Evolutionary conservation across 2,888 invertebrate genomes (phyloP).

Genomic region (Choristoneura rosaceana): DNA sequence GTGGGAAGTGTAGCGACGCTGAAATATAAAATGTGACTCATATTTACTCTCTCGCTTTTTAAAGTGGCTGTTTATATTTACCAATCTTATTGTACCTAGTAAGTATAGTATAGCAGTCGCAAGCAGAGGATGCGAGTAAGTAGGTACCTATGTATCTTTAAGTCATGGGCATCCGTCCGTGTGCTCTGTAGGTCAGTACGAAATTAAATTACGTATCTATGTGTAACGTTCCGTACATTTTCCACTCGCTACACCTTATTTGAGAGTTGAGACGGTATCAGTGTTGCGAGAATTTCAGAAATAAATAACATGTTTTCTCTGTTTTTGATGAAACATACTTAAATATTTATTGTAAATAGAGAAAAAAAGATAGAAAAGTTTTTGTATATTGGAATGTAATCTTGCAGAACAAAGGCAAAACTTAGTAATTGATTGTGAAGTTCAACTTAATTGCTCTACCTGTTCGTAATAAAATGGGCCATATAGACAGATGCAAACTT

Average conservation of each 20-base stretch:
- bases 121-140: neutral
- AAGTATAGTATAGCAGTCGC: neutral
- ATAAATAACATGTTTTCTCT: conserved; percentile 8
- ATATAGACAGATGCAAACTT: too few relatives aligned
- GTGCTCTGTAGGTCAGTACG: conserved; percentile 52
- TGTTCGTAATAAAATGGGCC: too few relatives aligned
- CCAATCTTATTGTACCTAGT: neutral
- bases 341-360: neutral
- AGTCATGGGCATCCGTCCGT: conserved; percentile 5
- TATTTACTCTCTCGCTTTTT: neutral
- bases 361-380: neutral
- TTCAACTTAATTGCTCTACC: too few relatives aligned
- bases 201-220: conserved; percentile 63
- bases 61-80: neutral
- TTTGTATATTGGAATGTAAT: neutral
- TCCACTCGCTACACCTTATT: conserved; percentile 55
- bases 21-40: neutral
- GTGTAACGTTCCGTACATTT: conserved; percentile 62
- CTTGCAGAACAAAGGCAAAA: too few relatives aligned
- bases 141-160: conserved; percentile 1
- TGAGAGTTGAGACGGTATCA: neutral
- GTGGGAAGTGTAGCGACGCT: conserved; percentile 12
- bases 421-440: too few relatives aligned
- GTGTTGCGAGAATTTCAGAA: neutral
- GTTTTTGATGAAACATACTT: neutral